Percentiles rank a stretch among this genome's conserved stretches.
These are phyloP conservation scores for Pachliopta kotzebuea DNA, from an alignment of 2,888 invertebrate genomes.

Conservation along the genomic window DNA sequence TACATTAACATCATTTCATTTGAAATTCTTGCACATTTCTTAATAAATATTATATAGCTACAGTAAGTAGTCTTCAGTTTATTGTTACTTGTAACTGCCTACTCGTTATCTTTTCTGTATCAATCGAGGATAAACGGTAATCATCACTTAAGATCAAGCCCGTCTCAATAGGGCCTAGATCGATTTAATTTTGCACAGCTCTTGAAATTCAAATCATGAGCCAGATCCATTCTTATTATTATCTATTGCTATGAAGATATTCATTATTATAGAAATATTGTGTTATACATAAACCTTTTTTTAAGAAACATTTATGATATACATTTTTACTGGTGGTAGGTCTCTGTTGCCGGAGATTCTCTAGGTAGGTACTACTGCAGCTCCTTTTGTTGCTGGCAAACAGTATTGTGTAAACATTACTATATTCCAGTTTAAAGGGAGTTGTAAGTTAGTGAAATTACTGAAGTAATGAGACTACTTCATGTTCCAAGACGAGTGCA, in stretches of 20 bases:
- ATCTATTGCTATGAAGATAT: slow-evolving; percentile 11
- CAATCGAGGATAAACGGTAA: slow-evolving; percentile 19
- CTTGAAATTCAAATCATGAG: slow-evolving; percentile 78
- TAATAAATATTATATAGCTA: not conserved
- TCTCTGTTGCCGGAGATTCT: too few species aligned
- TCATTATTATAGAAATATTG: not conserved
- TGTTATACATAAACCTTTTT: too few species aligned
- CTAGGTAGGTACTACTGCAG: too few species aligned
- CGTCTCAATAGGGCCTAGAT: slow-evolving; percentile 55
- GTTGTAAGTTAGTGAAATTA: too few species aligned
- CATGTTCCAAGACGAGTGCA: too few species aligned
- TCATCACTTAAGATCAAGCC: slow-evolving; percentile 24
- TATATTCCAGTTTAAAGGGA: too few species aligned
- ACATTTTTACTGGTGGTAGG: too few species aligned
- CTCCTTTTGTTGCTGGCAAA: too few species aligned
- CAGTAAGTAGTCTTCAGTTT: not conserved
- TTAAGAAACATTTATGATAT: too few species aligned
- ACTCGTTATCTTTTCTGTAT: slow-evolving; percentile 11
- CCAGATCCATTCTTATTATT: slow-evolving; percentile 46
- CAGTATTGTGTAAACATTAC: too few species aligned
- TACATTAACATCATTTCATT: not conserved
- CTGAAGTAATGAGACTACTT: too few species aligned
- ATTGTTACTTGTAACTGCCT: not conserved
- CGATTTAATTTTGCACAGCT: slow-evolving; percentile 73
- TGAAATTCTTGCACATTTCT: not conserved